These are phyloP conservation scores for Metaphire vulgaris DNA, from an alignment of 1,140 invertebrate genomes.

Conservation along the genomic window DNA sequence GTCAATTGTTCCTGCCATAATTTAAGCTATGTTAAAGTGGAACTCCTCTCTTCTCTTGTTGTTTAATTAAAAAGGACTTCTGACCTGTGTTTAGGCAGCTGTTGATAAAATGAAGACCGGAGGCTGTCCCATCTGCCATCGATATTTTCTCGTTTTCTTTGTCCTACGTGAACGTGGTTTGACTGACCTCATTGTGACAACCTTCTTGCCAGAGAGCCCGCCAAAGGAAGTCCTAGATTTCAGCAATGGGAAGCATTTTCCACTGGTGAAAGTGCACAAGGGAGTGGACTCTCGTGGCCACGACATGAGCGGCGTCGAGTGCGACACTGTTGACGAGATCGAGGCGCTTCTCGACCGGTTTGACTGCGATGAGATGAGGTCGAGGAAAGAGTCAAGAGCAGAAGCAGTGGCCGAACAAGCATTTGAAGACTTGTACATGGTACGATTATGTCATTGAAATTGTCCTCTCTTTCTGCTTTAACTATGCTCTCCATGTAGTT, in stretches of 20 bases:
- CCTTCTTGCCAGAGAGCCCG: slow-evolving; percentile 42
- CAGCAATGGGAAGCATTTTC: slow-evolving; percentile 42
- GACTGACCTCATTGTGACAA: slow-evolving; percentile 45
- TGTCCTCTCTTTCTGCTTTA: background rate
- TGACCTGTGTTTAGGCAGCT: no score
- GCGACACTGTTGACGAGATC: slow-evolving; percentile 43
- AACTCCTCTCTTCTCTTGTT: no score
- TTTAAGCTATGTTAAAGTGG: no score
- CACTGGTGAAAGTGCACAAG: slow-evolving; percentile 38
- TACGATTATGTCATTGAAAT: no score
- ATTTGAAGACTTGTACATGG: slow-evolving; percentile 53
- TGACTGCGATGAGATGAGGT: slow-evolving; percentile 38
- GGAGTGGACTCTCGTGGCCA: slow-evolving; percentile 35
- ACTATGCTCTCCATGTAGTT: no score
- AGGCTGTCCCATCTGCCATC: slow-evolving; percentile 46
- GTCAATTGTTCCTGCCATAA: no score
- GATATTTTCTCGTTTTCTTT: slow-evolving; percentile 49
- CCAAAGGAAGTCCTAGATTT: slow-evolving; percentile 43
- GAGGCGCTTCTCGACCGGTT: slow-evolving; percentile 44
- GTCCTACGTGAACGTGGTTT: slow-evolving; percentile 42
- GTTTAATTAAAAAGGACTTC: no score
- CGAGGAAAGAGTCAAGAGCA: slow-evolving; percentile 36
- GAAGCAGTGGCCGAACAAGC: slow-evolving; percentile 43
- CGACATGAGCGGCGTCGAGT: slow-evolving; percentile 39
- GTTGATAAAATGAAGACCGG: slow-evolving; percentile 45